A percentile compares a stretch with the other conserved stretches of the same genome.
These are phyloP conservation scores for Branchellion lobata DNA, from an alignment of 2,888 invertebrate genomes.

Conservation along the genomic window DNA sequence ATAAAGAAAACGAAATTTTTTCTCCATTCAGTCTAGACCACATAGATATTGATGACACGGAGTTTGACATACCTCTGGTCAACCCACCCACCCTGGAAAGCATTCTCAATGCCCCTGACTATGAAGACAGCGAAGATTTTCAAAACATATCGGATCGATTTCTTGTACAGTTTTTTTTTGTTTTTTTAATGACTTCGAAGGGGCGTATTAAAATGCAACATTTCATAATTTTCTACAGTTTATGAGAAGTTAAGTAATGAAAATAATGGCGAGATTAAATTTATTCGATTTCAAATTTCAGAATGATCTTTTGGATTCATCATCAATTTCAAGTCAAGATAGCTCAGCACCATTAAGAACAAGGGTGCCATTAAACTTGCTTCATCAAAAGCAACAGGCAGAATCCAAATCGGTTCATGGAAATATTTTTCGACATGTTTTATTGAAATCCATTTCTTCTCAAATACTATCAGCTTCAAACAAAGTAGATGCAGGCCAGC, in stretches of 20 bases:
- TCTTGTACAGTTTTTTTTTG: neutral
- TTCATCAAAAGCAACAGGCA: constrained; percentile 1
- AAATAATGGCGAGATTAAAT: no score
- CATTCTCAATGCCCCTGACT: constrained; percentile 67
- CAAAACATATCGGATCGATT: neutral
- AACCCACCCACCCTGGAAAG: constrained; percentile 77
- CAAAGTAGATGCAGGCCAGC: constrained; percentile 81
- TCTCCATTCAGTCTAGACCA: constrained; percentile 6
- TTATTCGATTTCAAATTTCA: constrained; percentile 47
- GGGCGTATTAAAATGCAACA: neutral
- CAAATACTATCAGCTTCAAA: constrained; percentile 85
- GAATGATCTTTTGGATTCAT: constrained; percentile 58
- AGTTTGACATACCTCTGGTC: constrained; percentile 77
- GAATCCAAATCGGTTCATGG: constrained; percentile 16
- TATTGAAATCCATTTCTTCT: constrained; percentile 83
- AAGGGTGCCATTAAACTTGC: neutral
- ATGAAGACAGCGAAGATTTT: constrained; percentile 28
- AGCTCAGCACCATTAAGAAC: constrained; percentile 45
- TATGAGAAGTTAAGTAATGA: neutral
- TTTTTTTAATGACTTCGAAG: neutral
- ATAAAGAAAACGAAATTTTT: neutral
- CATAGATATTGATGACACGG: constrained; percentile 71
- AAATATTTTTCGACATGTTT: constrained; percentile 71
- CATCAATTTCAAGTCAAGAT: constrained; percentile 59
- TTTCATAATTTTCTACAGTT: neutral